Conservation (phyloP, 2,797 vertebrate genomes). For the Siniperca scherzeri region DNA sequence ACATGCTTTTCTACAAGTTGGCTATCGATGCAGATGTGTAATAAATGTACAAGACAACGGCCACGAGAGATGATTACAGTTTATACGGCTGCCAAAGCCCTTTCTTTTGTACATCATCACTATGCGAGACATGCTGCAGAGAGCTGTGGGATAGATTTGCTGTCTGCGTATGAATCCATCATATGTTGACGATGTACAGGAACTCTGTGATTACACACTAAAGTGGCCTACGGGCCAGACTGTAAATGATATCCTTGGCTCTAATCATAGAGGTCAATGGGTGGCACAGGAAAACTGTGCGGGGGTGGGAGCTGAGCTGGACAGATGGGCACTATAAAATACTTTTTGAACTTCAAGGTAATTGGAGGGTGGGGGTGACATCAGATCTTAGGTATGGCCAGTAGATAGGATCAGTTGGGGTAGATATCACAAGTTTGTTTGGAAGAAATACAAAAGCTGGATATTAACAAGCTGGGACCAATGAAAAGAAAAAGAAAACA, state of each 20-base stretch:
- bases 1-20: constrained; percentile 50
- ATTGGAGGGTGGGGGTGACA: constrained; percentile 60
- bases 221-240: constrained; percentile 60
- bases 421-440: constrained; percentile 38
- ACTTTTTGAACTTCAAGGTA: constrained; percentile 69
- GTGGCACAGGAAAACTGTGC: constrained; percentile 54
- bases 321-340: constrained; percentile 62
- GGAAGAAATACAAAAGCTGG: constrained; percentile 44
- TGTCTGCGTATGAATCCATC: constrained; percentile 58
- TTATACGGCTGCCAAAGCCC: constrained; percentile 55
- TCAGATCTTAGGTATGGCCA: constrained; percentile 56
- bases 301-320: constrained; percentile 32
- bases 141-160: constrained; percentile 52
- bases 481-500: constrained; percentile 26
- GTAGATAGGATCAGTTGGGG: constrained; percentile 33
- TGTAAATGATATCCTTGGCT: constrained; percentile 74
- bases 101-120: constrained; percentile 61
- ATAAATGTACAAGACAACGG: constrained; percentile 54
- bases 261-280: constrained; percentile 58
- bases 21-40: constrained; percentile 62
- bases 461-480: constrained; percentile 34
- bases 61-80: constrained; percentile 62
- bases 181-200: constrained; percentile 67
- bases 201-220: constrained; percentile 74
- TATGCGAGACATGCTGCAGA: constrained; percentile 35